Base-by-base conservation (phyloP, 2,888 invertebrate genomes). In the Rhogogaster chlorosoma region DNA sequence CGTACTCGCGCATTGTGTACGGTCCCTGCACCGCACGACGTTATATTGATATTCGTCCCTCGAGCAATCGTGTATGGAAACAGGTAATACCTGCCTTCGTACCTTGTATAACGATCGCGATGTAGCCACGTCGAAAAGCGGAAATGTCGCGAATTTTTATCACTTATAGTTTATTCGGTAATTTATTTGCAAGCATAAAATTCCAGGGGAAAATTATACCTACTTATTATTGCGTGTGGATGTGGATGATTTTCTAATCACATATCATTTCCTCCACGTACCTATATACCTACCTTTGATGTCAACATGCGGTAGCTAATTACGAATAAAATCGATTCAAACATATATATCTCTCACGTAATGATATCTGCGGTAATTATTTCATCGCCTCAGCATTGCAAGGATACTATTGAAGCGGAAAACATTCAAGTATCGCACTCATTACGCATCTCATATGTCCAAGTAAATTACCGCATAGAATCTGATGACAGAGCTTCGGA, bases 31-130 rank as follows among this genome's bases (percentile, higher is more conserved):
- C 61, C 26, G 4, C 26, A 12, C 61, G n/a, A n/a, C 61, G 26
- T 42, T n/a, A 75, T 45, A 75, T 75, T 75, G 75, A 75, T 75
- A 75, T 75, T 75, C 75, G 42, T 75, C 75, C 75, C 75, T 42
- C 15, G 42, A 75, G 75, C 70, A 71, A 71, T 71, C 61, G 26
- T 22, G 26, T 71, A 29, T 71, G 70, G 7, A 71, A 71, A 71
- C 70, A 71, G n/a, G 70, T 71, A 71, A 71, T 32, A n/a, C n/a
- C 32, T 32, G 70, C n/a, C 32, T 38, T 32, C 67, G 67, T 61
- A 61, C 22, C 61, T 61, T 22, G 26, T 61, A 12, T 61, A 61
- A 61, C 70, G 70, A 38, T 71, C 70, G 15, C 7, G 36, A 26
- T 42, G 22, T 45, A 45, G 22, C 3, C 18, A 67, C 18, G 70